Evolutionary conservation across 2,113 vertebrate genomes (phyloP), one percentile per base, ranked within the genome.

Genomic region (Phrynosoma blainvillii): DNA sequence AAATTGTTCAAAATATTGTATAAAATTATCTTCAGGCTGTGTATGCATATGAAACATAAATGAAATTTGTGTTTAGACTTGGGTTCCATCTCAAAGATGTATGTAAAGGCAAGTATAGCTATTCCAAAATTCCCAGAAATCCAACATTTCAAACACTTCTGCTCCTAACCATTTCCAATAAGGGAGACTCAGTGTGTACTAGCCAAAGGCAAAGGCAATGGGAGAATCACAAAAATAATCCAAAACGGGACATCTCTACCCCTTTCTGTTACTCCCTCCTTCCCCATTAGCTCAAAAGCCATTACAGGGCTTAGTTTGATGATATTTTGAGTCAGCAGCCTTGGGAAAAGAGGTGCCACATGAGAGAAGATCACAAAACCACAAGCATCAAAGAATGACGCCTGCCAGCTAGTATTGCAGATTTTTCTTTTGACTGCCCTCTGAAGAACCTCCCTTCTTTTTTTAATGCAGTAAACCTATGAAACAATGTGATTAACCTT

Each of bases 391-490:
- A 30, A 90, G 90, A 88, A 71, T 84, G 82, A 80, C 84, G 79
- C 92, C 94, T 94, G 87, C 87, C 88, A 92, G 93, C 89, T 86
- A 84, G 86, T 88, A 86, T 92, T 88, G 93, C 92, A 89, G 23
- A 89, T 82, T 66, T 62, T 16, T 62, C 91, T 91, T 92, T 81
- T 54, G 75, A 89, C 52, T 71, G 88, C 68, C n/a, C 65, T n/a
- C 86, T 82, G 82, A 89, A 88, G 77, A 82, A 83, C 89, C 82
- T 90, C 30, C 87, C 2, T 52, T 90, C 52, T 87, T 75, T 65
- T 89, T 86, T 71, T 62, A 86, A 91, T 56, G 59, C 59, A 62
- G 80, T 62, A 80, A 82, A 90, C 90, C 79, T 84, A 84, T 92
- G 82, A 87, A 93, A 88, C 84, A 92, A 83, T 74, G 88, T 77